Conservation (phyloP, 2,888 invertebrate genomes). For the Heliconius ethilla region DNA sequence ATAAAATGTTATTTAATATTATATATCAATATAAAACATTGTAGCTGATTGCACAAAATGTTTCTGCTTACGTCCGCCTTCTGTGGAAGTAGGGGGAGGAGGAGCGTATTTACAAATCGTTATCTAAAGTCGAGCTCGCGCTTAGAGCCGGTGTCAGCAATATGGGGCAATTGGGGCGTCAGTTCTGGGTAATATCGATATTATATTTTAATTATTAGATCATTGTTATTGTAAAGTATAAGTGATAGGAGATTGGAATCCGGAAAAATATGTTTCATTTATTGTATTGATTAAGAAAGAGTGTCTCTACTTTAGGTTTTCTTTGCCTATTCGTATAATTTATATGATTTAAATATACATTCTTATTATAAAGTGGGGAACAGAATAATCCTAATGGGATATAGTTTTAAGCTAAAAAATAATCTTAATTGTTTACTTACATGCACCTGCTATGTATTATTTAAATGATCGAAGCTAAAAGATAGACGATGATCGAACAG, state of each 20-base stretch:
- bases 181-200: neutral
- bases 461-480: no score
- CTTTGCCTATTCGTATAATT: no score
- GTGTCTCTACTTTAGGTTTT: no score
- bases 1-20: conserved; percentile 13
- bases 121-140: conserved; percentile 39
- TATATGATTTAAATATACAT: no score
- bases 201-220: neutral
- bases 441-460: no score
- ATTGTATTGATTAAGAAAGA: no score
- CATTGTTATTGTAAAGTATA: neutral
- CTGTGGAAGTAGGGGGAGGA: conserved; percentile 19
- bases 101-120: conserved; percentile 42
- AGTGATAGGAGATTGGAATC: neutral
- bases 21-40: conserved; percentile 1
- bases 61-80: conserved; percentile 25
- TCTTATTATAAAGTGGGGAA: neutral
- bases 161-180: neutral
- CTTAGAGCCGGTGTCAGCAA: conserved; percentile 19
- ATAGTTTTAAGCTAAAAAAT: no score
- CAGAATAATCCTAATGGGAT: no score
- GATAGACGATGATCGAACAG: no score
- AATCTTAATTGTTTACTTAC: no score
- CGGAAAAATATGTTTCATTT: no score
- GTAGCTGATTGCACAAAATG: conserved; percentile 22